Base-by-base conservation (phyloP, 2,888 invertebrate species). In the Notocelia uddmanniana region DNA sequence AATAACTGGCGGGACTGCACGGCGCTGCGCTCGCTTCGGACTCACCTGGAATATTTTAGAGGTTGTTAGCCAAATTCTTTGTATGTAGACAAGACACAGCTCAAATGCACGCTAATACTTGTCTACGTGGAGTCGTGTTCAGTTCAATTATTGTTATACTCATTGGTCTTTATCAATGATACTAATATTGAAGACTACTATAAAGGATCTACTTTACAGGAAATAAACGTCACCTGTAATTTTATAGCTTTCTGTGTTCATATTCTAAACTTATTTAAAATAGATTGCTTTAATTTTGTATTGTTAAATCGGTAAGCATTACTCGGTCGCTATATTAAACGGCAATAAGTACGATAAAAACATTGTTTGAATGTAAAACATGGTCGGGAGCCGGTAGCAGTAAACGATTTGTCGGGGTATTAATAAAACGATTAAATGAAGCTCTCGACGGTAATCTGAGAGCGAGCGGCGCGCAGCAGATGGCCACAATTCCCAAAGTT, bases 361-460 rank as follows among this genome's bases (percentile, higher is more conserved):
- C 68, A 60, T 60, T 71, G 55, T 69, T 73, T 70, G 68, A 75
- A 74, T 75, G 79, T 79, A 77, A 81, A 83, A 81, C 80, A 78
- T 81, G 80, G 80, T 79, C 77, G 78, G 82, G 84, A 85, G 83
- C 84, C 83, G 86, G 85, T 85, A 84, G 85, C 88, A 87, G 87
- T 89, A 92, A 92, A 89, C 91, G 91, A 92, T 93, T 92, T 91
- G 90, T 87, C 89, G 91, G 91, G 90, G 92, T 92, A 92, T 93
- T 92, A 93, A 92, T 93, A 92, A 92, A 93, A 93, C 93, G 93
- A 93, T 93, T 93, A 92, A 93, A 92, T 87, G 89, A 91, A 92
- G 89, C 92, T 90, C 89, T 85, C 87, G 83, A 84, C 86, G 89
- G 92, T 93, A 93, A 93, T 93, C 93, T 89, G 92, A 79, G 89